Conservation (phyloP, 1,140 invertebrate genomes). For the Mamestra configurata region DNA sequence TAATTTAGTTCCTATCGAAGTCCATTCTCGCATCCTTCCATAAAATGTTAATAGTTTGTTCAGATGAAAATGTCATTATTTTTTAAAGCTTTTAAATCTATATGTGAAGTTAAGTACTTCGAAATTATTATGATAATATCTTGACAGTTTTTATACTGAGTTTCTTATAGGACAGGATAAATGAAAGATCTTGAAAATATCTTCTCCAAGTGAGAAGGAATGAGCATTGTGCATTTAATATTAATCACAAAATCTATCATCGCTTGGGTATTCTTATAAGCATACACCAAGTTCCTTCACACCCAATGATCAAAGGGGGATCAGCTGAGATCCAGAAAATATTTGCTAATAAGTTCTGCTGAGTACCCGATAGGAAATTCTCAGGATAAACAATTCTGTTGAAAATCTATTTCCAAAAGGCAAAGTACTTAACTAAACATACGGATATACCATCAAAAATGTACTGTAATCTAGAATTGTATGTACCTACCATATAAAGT, state of each 20-base stretch:
- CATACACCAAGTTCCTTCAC: too few relatives aligned
- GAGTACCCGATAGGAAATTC: too few relatives aligned
- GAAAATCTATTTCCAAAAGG: not conserved
- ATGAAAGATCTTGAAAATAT: too few relatives aligned
- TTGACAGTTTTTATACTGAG: too few relatives aligned
- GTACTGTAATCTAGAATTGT: slow-evolving; percentile 37
- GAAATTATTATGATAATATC: not conserved
- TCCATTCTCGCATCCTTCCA: slow-evolving; percentile 61
- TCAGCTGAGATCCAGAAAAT: too few relatives aligned
- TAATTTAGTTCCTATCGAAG: slow-evolving; percentile 54
- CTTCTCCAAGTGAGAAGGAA: too few relatives aligned
- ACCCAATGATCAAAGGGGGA: too few relatives aligned
- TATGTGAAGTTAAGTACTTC: slow-evolving; percentile 24
- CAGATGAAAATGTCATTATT: slow-evolving; percentile 48
- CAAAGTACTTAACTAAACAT: slow-evolving; percentile 19
- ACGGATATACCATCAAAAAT: slow-evolving; percentile 9
- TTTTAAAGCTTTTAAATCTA: slow-evolving; percentile 53
- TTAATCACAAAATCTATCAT: too few relatives aligned
- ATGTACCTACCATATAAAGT: slow-evolving; percentile 26
- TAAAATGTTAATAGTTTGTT: slow-evolving; percentile 51
- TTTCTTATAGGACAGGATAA: too few relatives aligned
- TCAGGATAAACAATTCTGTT: not conserved
- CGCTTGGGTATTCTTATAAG: too few relatives aligned
- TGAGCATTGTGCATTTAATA: too few relatives aligned
- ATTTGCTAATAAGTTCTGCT: too few relatives aligned